phyloP scores from a whole-genome alignment of 2,797 vertebrate genomes.

The Epinephelus malabaricus region DNA sequence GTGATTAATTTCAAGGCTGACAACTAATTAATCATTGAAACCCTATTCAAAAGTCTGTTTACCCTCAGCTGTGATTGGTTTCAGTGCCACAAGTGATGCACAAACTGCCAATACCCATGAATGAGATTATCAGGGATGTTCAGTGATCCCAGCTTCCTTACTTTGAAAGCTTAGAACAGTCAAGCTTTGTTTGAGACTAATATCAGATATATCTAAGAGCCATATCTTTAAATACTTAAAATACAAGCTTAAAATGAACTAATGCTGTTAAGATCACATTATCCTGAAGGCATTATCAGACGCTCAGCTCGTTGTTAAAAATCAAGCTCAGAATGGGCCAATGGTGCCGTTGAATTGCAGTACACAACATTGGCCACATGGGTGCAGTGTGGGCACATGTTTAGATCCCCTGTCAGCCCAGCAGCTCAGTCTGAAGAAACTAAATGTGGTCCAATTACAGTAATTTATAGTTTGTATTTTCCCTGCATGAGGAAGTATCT shows the following conservation, averaged over 20 bases:
- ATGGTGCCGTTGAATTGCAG: constrained; percentile 6
- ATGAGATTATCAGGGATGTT: neutral
- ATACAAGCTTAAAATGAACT: neutral
- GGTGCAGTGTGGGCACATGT: constrained; percentile 70
- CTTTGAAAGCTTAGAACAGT: neutral
- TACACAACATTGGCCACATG: constrained; percentile 67
- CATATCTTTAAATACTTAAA: neutral
- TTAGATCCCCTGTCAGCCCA: constrained; percentile 14
- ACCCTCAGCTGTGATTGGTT: neutral
- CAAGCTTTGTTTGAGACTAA: neutral
- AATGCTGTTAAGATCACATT: constrained; percentile 6
- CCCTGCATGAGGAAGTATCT: neutral
- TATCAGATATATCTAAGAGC: neutral
- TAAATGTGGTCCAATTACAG: constrained; percentile 10
- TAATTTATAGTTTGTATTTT: constrained; percentile 1
- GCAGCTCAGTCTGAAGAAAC: neutral
- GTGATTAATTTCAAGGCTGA: no score
- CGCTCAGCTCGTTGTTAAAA: constrained; percentile 1
- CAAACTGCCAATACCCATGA: neutral
- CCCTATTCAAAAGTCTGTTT: neutral
- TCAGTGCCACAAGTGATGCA: neutral
- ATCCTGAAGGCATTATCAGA: neutral
- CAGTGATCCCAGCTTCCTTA: neutral
- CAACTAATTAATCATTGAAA: no score
- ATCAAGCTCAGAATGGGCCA: neutral